These are phyloP conservation scores for Sciurus niger DNA, from an alignment of 2,113 vertebrate genomes.

Conservation along the genomic window DNA sequence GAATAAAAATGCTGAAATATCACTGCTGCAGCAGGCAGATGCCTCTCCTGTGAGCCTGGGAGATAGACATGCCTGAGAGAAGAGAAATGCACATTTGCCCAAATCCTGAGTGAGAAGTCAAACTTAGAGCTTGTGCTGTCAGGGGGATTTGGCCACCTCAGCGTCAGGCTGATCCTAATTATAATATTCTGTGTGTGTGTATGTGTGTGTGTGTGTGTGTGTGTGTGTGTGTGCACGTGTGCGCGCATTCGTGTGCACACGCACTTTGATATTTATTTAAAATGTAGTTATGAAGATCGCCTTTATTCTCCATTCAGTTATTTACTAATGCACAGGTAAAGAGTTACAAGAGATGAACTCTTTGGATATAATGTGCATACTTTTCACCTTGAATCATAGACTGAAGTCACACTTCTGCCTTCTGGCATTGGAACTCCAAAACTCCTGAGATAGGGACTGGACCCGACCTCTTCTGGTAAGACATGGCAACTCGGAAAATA, in stretches of 20 bases:
- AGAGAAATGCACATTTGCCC: not conserved
- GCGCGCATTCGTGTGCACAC: no score
- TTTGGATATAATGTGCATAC: not conserved
- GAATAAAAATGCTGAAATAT: slow-evolving; percentile 74
- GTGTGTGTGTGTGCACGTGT: not conserved
- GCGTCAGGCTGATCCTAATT: not conserved
- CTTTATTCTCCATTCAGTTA: not conserved
- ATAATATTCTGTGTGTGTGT: not conserved
- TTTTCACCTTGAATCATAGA: not conserved
- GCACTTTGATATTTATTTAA: not conserved
- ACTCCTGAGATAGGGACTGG: not conserved
- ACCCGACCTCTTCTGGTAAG: not conserved
- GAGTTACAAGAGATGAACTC: not conserved
- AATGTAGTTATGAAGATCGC: not conserved
- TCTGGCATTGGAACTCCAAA: not conserved
- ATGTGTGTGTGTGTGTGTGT: not conserved
- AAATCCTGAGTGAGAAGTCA: not conserved
- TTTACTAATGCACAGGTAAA: not conserved
- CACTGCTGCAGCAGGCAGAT: slow-evolving; percentile 31
- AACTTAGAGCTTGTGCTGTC: not conserved
- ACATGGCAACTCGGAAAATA: not conserved
- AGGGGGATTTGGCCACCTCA: not conserved
- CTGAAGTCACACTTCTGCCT: not conserved
- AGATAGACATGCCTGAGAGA: not conserved
- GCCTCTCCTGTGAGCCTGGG: slow-evolving; percentile 26